These are phyloP conservation scores for Exocentrus adspersus DNA, from an alignment of 2,888 invertebrate species.

Conservation along the genomic window DNA sequence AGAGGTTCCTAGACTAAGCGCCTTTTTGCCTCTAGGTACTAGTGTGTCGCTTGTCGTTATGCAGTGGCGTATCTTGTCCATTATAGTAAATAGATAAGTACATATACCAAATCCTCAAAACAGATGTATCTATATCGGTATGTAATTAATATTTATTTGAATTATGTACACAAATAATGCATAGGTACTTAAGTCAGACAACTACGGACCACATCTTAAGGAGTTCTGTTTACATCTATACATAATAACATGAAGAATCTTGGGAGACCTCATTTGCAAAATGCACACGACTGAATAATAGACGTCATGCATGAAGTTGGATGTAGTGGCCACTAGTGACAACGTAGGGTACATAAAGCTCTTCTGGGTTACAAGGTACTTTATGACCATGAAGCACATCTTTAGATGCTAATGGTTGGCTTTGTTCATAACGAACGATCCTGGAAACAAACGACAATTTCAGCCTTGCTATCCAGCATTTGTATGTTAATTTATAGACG, in stretches of 20 bases:
- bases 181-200: too few species aligned
- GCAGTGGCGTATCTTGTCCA: constrained; percentile 17
- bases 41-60: background rate
- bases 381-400: constrained; percentile 31
- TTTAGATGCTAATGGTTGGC: constrained; percentile 30
- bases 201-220: too few species aligned
- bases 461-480: constrained; percentile 23
- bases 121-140: too few species aligned
- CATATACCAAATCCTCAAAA: too few species aligned
- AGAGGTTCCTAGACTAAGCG: constrained; percentile 25
- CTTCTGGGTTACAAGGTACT: constrained; percentile 30
- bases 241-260: too few species aligned
- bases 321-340: constrained; percentile 28
- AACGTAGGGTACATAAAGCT: constrained; percentile 26
- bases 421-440: constrained; percentile 29
- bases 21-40: constrained; percentile 25
- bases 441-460: constrained; percentile 29
- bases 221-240: too few species aligned
- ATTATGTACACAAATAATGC: too few species aligned
- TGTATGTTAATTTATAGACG: constrained; percentile 31
- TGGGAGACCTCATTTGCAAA: constrained; percentile 25
- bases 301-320: constrained; percentile 27
- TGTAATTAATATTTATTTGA: too few species aligned
- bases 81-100: background rate
- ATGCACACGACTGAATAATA: constrained; percentile 25